Evolutionary conservation across 2,113 vertebrate genomes (phyloP), one percentile per base, ranked within the genome.

Genomic region (Parotia lawesii): DNA sequence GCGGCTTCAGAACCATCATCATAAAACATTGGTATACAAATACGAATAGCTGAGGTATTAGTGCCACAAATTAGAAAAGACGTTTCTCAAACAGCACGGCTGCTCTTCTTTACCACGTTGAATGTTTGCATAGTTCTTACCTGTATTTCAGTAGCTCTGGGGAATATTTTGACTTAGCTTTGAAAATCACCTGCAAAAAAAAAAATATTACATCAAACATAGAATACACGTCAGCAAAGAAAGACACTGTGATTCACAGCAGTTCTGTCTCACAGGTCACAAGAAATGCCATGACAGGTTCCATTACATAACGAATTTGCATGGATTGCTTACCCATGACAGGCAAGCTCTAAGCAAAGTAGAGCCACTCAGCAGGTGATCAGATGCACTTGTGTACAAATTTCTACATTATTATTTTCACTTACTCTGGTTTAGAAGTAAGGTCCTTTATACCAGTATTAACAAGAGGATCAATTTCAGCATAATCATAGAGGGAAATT

Each of bases 121-220:
- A 76, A 50, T 5, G 2, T 61, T 69, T 61, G 4, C 13, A 22
- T 21, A 75, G 61, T 70, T 96, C 97, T 98, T 96, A 99, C 99
- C 98, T 98, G 97, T 98, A 99, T 96, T 98, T 98, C 92, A 98
- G 96, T 78, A 99, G 97, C 89, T 99, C 99, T 78, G 99, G 99
- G 79, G 98, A 98, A 71, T 99, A 99, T 92, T 99, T 99, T 17
- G 99, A 99, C 97, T 99, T 99, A 56, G 99, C 99, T 97, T 99
- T 99, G 96, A 99, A 99, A 96, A 99, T 98, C 85, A 99, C 99
- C 99, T 99, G 98, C 62, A 95, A 97, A 93, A 95, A 94, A 74
- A 81, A 91, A 88, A 82, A 71, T 13, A 89, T 20, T 70, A 58
- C 74, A 83, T 93, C 71, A 93, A 71, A 70, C 22, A 50, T 10